A percentile compares a stretch with the other conserved stretches of the same genome.
Evolutionary conservation across 2,797 vertebrate genomes (phyloP).

Genomic region (Bovichtus diacanthus): DNA sequence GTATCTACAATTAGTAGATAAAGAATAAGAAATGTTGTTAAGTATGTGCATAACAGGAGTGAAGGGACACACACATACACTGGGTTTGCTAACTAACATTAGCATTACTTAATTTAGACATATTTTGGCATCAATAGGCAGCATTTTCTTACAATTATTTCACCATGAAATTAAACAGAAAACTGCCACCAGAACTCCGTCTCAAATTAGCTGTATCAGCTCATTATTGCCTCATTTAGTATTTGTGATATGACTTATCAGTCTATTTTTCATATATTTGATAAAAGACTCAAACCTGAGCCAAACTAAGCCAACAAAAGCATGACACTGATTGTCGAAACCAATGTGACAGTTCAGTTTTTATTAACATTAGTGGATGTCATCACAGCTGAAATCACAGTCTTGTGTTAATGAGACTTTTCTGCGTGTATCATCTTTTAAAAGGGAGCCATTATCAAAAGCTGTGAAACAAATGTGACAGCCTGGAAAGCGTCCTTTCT

Average conservation of each 20-base stretch:
- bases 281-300: neutral
- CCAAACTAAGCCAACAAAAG: constrained; percentile 14
- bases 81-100: neutral
- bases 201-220: neutral
- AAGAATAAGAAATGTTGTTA: neutral
- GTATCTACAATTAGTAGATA: neutral
- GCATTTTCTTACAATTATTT: neutral
- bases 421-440: constrained; percentile 65
- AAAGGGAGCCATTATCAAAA: constrained; percentile 76
- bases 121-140: neutral
- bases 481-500: constrained; percentile 72
- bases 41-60: neutral
- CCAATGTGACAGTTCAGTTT: constrained; percentile 18
- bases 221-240: neutral
- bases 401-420: constrained; percentile 56
- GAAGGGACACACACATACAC: neutral
- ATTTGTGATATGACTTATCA: neutral
- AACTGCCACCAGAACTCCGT: neutral
- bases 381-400: constrained; percentile 53
- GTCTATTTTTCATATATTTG: constrained; percentile 2
- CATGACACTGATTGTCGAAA: constrained; percentile 22
- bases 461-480: constrained; percentile 83
- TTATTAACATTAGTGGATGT: constrained; percentile 44
- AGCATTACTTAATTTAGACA: neutral
- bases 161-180: neutral